phyloP scores from a whole-genome alignment of 2,797 vertebrate genomes.

The Hylomyscus alleni region DNA sequence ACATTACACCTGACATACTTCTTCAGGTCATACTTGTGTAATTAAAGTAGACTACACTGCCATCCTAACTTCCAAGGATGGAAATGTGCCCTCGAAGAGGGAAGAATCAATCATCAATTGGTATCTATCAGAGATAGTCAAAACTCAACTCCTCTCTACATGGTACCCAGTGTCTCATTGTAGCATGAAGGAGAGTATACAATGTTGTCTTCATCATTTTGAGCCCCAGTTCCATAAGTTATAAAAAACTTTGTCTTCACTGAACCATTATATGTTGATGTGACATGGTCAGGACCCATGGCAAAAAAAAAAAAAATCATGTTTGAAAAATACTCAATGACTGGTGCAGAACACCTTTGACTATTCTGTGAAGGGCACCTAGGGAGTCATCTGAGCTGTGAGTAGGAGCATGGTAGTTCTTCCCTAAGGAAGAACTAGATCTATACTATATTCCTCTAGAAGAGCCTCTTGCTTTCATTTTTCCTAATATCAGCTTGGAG shows the following conservation, averaged over 20 bases:
- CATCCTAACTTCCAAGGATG: not conserved
- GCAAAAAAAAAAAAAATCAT: no score
- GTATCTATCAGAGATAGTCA: rapidly evolving
- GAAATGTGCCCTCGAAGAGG: not conserved
- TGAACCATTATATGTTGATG: not conserved
- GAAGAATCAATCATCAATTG: no score
- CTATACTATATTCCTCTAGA: not conserved
- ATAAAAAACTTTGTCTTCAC: not conserved
- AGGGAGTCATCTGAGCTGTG: not conserved
- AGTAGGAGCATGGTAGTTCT: not conserved
- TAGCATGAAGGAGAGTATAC: not conserved
- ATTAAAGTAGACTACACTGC: not conserved
- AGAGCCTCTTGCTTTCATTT: not conserved
- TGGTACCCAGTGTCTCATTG: not conserved
- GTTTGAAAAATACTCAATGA: not conserved
- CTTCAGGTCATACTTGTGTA: not conserved
- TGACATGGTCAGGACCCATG: not conserved
- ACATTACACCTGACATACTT: not conserved
- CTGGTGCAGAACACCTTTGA: no score
- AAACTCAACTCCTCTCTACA: not conserved
- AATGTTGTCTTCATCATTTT: not conserved
- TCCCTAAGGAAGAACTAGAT: not conserved
- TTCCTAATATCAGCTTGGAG: not conserved
- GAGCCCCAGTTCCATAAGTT: not conserved
- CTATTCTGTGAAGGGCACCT: not conserved